These are phyloP conservation scores for Percopsis omiscomaycus DNA, from an alignment of 2,797 vertebrate species.

Conservation along the genomic window DNA sequence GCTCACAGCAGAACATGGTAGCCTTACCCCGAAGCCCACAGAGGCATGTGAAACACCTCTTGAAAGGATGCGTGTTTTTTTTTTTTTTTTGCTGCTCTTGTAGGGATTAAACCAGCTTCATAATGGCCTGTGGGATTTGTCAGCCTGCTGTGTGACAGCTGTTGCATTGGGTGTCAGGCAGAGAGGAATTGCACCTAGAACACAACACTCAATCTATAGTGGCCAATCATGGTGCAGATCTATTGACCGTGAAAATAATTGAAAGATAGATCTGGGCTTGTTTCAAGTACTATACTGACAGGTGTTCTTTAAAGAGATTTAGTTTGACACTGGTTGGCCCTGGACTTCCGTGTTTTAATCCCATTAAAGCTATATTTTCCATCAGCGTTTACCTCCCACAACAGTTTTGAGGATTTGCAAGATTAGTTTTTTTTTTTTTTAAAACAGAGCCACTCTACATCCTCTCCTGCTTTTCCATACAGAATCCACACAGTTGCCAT, in stretches of 20 bases:
- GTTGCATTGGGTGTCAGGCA: constrained; percentile 68
- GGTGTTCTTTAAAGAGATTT: constrained; percentile 31
- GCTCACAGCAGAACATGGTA: constrained; percentile 57
- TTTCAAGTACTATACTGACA: constrained; percentile 35
- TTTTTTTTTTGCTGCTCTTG: constrained; percentile 55
- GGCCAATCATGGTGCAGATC: constrained; percentile 67
- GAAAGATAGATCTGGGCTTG: constrained; percentile 43
- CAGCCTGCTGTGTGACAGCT: constrained; percentile 68
- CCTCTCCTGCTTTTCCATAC: constrained; percentile 62
- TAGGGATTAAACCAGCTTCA: constrained; percentile 74
- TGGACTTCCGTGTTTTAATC: constrained; percentile 54
- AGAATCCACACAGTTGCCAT: constrained; percentile 76
- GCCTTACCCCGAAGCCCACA: constrained; percentile 52
- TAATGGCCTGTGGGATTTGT: constrained; percentile 77
- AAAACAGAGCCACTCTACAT: constrained; percentile 63
- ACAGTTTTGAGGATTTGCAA: constrained; percentile 76
- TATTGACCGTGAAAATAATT: constrained; percentile 47
- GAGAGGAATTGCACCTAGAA: constrained; percentile 64
- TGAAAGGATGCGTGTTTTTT: constrained; percentile 46
- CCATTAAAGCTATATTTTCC: constrained; percentile 61
- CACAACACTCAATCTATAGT: constrained; percentile 60
- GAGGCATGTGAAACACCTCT: constrained; percentile 65
- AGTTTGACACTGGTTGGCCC: constrained; percentile 4
- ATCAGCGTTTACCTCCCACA: constrained; percentile 52
- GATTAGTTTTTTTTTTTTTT: constrained; percentile 60